Base-by-base conservation (phyloP, 2,797 vertebrate species). In the Parambassis ranga region DNA sequence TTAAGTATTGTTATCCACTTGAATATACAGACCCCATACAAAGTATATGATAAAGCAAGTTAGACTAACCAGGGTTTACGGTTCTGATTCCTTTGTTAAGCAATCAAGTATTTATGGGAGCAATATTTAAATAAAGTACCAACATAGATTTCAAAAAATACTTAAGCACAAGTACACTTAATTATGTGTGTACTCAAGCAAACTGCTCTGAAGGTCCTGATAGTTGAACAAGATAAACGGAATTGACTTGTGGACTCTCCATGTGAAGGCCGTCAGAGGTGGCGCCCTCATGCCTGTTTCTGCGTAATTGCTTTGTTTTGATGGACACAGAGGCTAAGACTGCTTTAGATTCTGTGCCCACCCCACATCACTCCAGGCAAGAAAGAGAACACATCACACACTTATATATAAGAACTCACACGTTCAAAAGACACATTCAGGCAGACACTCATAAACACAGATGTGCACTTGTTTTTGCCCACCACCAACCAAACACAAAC, bases 261-360 rank as follows among this genome's bases (percentile, higher is more conserved):
- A 1, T 26, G 24, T 64, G 51, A 10, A 20, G 44, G 37, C 48
- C 6, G 1, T 39, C 38, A 28, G 60, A 55, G 47, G 53, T 47
- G 55, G 9, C 5, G 10, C 37, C 38, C 26, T 67, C 28, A 3
- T 44, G 37, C 58, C 30, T 18, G 4, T 43, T 2, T 51, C n/a
- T 15, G 20, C 50, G 23, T 64, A 64, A 69, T 66, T 64, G 39
- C 41, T 61, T 79, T 79, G 56, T 77, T 63, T 66, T 49, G 49
- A 63, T 48, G 18, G 37, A 68, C 63, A 53, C 19, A 14, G 41
- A 72, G 32, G 35, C 28, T 31, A 26, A 65, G 49, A 53, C 43
- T 39, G 39, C 60, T 64, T 26, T 23, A 42, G 47, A 70, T 53
- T 70, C 49, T 27, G 49, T 39, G 51, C 60, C 51, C 48, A 53